phyloP scores from a whole-genome alignment of 2,113 vertebrate species.

The Aspiorhynchus laticeps region DNA sequence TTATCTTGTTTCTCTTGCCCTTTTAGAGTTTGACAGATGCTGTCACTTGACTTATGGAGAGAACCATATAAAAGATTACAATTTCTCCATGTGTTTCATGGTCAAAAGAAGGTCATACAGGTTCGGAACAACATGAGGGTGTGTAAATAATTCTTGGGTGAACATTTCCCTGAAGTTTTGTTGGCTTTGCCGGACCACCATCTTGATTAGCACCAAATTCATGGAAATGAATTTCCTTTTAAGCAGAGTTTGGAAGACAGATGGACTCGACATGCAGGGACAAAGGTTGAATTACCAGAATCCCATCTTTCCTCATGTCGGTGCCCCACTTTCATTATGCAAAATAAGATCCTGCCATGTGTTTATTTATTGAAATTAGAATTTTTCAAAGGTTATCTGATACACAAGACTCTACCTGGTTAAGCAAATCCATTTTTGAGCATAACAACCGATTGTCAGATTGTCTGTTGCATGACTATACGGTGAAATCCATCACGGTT shows the following conservation, averaged over 20 bases:
- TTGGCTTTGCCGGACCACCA: not conserved
- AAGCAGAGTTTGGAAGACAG: not conserved
- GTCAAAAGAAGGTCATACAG: not conserved
- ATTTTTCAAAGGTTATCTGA: not conserved
- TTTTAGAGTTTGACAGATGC: not conserved
- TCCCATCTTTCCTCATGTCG: not conserved
- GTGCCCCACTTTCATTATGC: not conserved
- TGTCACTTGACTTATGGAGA: not conserved
- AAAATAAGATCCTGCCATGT: not conserved
- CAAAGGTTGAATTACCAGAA: not conserved
- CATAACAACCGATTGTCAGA: not conserved
- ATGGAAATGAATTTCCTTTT: not conserved
- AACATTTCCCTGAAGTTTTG: not conserved
- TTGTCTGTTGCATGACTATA: not conserved
- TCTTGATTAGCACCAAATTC: not conserved
- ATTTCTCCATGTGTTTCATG: not conserved
- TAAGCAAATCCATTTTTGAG: not conserved
- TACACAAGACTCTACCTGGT: not conserved
- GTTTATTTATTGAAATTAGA: not conserved
- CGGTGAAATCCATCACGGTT: constrained; percentile 1
- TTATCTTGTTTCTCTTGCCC: not conserved
- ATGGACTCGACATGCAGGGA: not conserved
- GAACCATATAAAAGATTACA: not conserved
- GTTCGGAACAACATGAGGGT: not conserved
- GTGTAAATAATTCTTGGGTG: not conserved